Base-by-base conservation (phyloP, 2,888 invertebrate species). In the Unio pictorum region DNA sequence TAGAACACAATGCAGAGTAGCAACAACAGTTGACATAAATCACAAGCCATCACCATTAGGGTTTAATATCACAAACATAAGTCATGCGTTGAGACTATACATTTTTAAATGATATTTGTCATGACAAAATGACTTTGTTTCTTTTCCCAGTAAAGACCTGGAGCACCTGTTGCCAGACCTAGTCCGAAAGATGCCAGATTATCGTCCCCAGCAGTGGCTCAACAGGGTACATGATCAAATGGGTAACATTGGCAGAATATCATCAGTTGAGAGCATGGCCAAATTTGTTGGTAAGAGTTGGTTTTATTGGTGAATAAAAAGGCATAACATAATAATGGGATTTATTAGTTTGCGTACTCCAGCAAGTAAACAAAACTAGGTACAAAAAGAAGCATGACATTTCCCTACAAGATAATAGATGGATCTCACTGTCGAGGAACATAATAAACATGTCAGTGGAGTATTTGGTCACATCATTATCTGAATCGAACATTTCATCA, bases 101-200 rank as follows among this genome's bases (percentile, higher is more conserved):
- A 45, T 45, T 45, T 45, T 45, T 45, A 45, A 45, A 45, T 34
- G 34, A 34, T 30, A 60, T 60, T 26, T 17, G 17, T 30, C 2
- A 17, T 63, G 0, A n/a, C 54, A 34, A 7, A n/a, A 17, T 55
- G 11, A 55, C 34, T 54, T 64, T 64, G 65, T 57, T 67, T 57
- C 6, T 67, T 55, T 62, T 81, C 81, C 6, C 74, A 90, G 90
- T 72, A 88, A 88, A 74, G 90, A 91, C 71, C 81, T 90, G 60
- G 96, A 96, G 91, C 96, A 96, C 91, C 91, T 98, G 84, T 91
- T 98, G 84, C 98, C 98, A 7, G 96, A 96, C 90, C 97, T 97
- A 17, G 94, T 96, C 66, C 91, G 97, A 72, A 95, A 94, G 60
- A 92, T 96, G 73, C 91, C 96, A 5, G 96, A 96, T 85, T 95